phyloP scores from a whole-genome alignment of 1,140 invertebrate species.

The Tetramorium simillimum region DNA sequence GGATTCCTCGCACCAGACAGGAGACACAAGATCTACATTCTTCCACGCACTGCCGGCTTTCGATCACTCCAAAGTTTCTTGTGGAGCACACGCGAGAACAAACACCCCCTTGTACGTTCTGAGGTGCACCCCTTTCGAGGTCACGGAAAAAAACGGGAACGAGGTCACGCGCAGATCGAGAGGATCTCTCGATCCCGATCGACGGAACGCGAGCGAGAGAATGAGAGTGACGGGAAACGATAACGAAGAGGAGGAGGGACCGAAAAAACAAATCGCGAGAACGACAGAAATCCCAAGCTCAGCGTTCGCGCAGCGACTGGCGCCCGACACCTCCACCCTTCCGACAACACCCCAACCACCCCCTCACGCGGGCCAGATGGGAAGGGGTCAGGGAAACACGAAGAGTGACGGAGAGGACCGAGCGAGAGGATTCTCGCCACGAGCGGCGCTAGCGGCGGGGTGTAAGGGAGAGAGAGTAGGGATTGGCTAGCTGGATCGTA shows the following conservation, averaged over 20 bases:
- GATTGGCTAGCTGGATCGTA: slow-evolving; percentile 68
- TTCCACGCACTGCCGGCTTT: slow-evolving; percentile 42
- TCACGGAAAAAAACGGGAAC: neutral
- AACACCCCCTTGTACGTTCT: neutral
- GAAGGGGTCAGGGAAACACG: slow-evolving; percentile 36
- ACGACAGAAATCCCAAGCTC: slow-evolving; percentile 67
- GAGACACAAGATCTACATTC: slow-evolving; percentile 54
- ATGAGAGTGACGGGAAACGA: neutral
- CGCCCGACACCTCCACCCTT: slow-evolving; percentile 77
- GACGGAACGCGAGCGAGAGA: neutral
- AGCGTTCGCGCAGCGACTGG: slow-evolving; percentile 76
- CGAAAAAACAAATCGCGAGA: slow-evolving; percentile 33
- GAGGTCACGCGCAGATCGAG: slow-evolving; percentile 6
- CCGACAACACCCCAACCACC: slow-evolving; percentile 74
- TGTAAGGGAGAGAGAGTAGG: slow-evolving; percentile 45
- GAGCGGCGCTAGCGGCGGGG: slow-evolving; percentile 58
- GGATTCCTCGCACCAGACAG: slow-evolving; percentile 33
- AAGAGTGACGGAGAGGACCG: slow-evolving; percentile 44
- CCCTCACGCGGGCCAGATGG: slow-evolving; percentile 25
- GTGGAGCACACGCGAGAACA: slow-evolving; percentile 49
- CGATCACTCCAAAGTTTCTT: slow-evolving; percentile 32
- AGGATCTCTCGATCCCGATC: slow-evolving; percentile 4
- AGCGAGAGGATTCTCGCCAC: slow-evolving; percentile 60
- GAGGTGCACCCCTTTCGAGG: neutral
- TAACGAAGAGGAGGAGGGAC: neutral